These are phyloP conservation scores for Rhyacichthys aspro DNA, from an alignment of 2,797 vertebrate species.

Conservation along the genomic window DNA sequence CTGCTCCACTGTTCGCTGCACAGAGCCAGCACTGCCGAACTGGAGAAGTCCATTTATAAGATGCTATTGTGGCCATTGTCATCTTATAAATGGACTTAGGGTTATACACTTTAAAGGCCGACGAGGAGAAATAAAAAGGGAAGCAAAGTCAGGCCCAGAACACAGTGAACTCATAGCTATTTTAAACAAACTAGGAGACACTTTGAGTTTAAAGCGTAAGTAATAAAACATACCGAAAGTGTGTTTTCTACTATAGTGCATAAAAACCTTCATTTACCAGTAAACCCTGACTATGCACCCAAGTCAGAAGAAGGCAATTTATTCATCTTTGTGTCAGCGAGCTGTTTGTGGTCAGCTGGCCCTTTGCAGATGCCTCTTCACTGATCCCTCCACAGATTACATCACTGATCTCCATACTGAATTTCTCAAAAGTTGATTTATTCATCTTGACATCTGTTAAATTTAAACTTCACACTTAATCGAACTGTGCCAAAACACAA, in stretches of 20 bases:
- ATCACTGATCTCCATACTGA: constrained; percentile 58
- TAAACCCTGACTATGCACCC: not conserved
- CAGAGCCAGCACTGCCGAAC: no score
- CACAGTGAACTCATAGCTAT: no score
- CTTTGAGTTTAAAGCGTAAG: no score
- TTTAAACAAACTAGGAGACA: no score
- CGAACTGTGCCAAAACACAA: constrained; percentile 56
- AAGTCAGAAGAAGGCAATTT: not conserved
- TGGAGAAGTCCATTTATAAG: no score
- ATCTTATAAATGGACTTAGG: no score
- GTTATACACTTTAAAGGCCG: no score
- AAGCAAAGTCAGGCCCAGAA: no score
- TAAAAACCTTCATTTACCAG: not conserved
- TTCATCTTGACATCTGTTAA: constrained; percentile 75
- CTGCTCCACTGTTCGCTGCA: no score
- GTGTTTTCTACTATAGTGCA: constrained; percentile 6
- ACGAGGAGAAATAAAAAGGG: no score
- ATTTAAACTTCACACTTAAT: constrained; percentile 65
- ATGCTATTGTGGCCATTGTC: no score
- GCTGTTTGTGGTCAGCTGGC: constrained; percentile 31
- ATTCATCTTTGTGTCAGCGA: constrained; percentile 29
- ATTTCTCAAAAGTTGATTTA: constrained; percentile 71
- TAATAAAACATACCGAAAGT: not conserved
- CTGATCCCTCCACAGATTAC: constrained; percentile 60
- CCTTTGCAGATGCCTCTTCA: constrained; percentile 55